Conservation (phyloP, 1,140 invertebrate species). For the Formica exsecta region DNA sequence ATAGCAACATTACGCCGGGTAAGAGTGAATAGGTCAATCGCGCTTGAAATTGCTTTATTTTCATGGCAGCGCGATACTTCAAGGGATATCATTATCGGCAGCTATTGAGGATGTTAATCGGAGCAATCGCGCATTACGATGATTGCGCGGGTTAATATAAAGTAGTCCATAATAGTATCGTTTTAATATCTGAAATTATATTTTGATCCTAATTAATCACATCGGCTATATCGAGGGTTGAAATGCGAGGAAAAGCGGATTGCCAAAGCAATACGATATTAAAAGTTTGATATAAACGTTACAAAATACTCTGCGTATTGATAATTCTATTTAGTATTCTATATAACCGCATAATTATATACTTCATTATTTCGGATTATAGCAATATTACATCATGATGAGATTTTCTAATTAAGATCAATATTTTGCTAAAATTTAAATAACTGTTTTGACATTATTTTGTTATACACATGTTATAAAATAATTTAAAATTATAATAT, state of each 20-base stretch:
- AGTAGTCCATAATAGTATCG: slow-evolving; percentile 30
- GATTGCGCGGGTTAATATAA: slow-evolving; percentile 53
- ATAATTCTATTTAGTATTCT: neutral
- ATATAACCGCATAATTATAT: neutral
- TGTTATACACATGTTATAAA: neutral
- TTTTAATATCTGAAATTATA: slow-evolving; percentile 31
- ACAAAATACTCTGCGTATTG: neutral
- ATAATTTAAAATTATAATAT: neutral
- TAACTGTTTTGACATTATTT: neutral
- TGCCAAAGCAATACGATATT: slow-evolving; percentile 14
- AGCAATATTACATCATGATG: neutral
- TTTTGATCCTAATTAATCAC: slow-evolving; percentile 42
- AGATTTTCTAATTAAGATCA: neutral
- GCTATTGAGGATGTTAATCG: slow-evolving; percentile 49
- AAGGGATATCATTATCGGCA: slow-evolving; percentile 50
- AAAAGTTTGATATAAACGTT: neutral
- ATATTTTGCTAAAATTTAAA: neutral
- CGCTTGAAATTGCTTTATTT: slow-evolving; percentile 54
- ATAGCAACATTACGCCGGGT: slow-evolving; percentile 9
- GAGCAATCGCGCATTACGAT: slow-evolving; percentile 40
- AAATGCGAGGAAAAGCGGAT: slow-evolving; percentile 27
- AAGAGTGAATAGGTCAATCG: slow-evolving; percentile 20
- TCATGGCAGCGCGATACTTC: slow-evolving; percentile 21
- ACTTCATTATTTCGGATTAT: neutral
- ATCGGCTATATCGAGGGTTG: neutral